A percentile compares a stretch with the other conserved stretches of the same genome.
Evolutionary conservation across 2,888 invertebrate species (phyloP).

Genomic region (Zaprionus lineosus): DNA sequence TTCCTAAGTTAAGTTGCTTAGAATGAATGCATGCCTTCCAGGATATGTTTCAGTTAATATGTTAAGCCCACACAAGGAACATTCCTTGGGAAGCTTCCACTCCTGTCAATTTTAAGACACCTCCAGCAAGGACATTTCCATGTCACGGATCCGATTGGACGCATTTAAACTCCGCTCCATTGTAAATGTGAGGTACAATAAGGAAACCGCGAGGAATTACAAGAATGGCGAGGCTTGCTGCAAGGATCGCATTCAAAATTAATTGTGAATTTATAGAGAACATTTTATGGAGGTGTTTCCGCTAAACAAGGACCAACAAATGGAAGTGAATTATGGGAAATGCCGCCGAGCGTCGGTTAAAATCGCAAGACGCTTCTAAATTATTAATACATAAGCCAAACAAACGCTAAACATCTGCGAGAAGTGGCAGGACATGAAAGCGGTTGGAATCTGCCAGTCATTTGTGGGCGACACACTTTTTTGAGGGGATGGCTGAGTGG

Average conservation of each 20-base stretch:
- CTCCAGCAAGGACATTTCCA: no score
- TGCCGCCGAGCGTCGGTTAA: slow-evolving; percentile 64
- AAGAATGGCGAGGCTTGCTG: background rate
- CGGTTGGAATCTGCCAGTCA: slow-evolving; percentile 54
- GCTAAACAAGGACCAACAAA: slow-evolving; percentile 24
- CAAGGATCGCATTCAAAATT: slow-evolving; percentile 36
- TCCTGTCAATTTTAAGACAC: no score
- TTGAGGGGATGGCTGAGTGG: background rate
- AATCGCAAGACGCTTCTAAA: slow-evolving; percentile 60
- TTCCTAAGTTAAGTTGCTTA: no score
- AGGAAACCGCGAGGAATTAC: no score
- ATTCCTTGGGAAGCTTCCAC: no score
- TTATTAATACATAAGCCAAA: slow-evolving; percentile 68
- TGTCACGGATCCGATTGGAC: no score
- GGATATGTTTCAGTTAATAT: no score
- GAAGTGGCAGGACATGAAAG: slow-evolving; percentile 35
- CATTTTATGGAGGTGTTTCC: slow-evolving; percentile 53
- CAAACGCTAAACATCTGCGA: slow-evolving; percentile 52
- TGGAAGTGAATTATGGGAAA: slow-evolving; percentile 66
- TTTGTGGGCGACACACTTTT: slow-evolving; percentile 13
- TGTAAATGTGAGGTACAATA: no score
- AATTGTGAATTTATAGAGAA: slow-evolving; percentile 41
- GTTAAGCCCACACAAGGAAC: no score
- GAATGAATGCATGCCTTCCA: no score
- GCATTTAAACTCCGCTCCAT: slow-evolving; percentile 11